These are phyloP conservation scores for Peromyscus eremicus DNA, from an alignment of 2,797 vertebrate genomes.

Conservation along the genomic window DNA sequence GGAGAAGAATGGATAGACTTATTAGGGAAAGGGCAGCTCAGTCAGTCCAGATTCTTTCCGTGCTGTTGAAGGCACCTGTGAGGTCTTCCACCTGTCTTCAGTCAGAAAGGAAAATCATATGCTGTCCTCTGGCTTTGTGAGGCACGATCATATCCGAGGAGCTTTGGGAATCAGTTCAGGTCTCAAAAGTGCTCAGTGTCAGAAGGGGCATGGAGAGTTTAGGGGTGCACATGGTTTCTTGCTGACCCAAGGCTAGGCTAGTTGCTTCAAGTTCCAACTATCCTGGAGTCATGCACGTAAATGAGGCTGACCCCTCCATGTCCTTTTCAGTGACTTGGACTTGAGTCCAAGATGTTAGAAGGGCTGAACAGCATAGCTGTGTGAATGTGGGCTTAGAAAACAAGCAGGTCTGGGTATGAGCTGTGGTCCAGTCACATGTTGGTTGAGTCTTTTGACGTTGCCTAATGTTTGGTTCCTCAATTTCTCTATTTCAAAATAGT, in stretches of 20 bases:
- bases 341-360: neutral
- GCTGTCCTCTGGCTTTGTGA: neutral
- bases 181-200: neutral
- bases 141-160: neutral
- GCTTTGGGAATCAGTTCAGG: neutral
- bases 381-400: neutral
- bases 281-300: neutral
- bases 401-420: neutral
- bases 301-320: neutral
- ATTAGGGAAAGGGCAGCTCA: too few species aligned
- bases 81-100: neutral
- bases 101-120: neutral
- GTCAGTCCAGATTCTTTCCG: neutral
- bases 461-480: neutral
- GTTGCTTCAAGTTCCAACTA: neutral
- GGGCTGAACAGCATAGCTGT: fast-evolving
- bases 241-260: neutral
- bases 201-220: neutral
- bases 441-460: neutral
- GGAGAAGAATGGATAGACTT: neutral
- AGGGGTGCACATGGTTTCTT: neutral
- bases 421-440: neutral
- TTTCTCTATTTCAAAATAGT: neutral
- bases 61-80: neutral
- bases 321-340: neutral